Base-by-base conservation (phyloP, 2,888 invertebrate species). In the Drosophila neoperkinsi region DNA sequence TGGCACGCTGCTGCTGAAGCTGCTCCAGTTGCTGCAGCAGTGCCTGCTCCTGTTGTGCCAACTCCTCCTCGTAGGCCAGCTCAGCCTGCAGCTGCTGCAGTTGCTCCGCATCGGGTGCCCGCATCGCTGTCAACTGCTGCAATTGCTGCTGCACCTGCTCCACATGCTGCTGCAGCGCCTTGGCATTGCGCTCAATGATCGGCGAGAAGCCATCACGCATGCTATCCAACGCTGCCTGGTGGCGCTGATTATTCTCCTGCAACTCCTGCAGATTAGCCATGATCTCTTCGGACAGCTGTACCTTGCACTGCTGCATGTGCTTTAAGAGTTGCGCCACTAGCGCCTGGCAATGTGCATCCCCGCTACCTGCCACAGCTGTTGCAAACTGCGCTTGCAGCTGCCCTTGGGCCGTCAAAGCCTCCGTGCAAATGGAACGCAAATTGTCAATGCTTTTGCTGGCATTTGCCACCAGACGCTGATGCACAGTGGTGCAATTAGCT, bases 1-100 rank as follows among this genome's bases (percentile, higher is more conserved):
- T 89, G 41, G 92, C 91, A 1, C 91, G 84, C 13, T 84, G 82
- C 5, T 93, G 82, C n/a, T 94, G 90, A 5, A 94, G 79, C 62
- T 93, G 91, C 56, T 94, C 93, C 66, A 94, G 79, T 10, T 91
- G 92, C 1, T 81, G 89, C 59, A 94, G 56, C 25, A 83, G 52
- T 5, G 70, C 36, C 30, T 76, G 81, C 41, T 92, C 91, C 51
- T 91, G 88, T 11, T 73, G 67, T 3, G 90, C 82, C 31, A 91
- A 10, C 1, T 79, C 67, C 25, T 71, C 80, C 65, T 88, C 91
- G 59, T 75, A 80, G 30, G 63, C 82, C 33, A 80, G 72, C 49
- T 82, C 86, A 5, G 62, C 71, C 46, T 79, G 77, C 55, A 82
- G 65, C 74, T 82, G 76, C 41, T 77, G 61, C 18, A 92, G 13